Conservation (phyloP, 2,113 vertebrate genomes). For the Choloepus hoffmanni region DNA sequence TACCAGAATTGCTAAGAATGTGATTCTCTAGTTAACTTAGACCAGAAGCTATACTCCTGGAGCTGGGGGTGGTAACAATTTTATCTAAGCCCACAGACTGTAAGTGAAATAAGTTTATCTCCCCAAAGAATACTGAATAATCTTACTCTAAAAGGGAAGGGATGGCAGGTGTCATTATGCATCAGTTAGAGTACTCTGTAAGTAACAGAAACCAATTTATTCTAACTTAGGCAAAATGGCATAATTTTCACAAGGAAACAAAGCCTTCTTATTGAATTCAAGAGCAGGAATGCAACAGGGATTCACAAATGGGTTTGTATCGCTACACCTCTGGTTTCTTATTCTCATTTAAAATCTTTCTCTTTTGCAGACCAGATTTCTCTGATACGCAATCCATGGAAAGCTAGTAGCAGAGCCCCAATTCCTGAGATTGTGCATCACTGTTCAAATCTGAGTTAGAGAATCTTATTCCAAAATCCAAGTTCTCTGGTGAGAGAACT, state of each 20-base stretch:
- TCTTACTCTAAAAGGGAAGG: neutral
- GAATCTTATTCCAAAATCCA: neutral
- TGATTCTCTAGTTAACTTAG: neutral
- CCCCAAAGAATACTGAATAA: neutral
- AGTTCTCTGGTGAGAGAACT: neutral
- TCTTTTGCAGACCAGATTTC: neutral
- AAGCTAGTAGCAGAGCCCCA: neutral
- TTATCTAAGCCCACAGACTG: neutral
- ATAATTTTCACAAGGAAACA: conserved; percentile 49
- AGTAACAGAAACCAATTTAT: conserved; percentile 27
- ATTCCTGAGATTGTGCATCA: neutral
- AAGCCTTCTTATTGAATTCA: neutral
- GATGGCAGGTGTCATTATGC: neutral
- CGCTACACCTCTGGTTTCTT: neutral
- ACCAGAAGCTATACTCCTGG: neutral
- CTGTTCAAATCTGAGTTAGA: conserved; percentile 21
- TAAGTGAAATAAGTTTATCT: neutral
- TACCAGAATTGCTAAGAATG: neutral
- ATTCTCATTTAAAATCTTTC: neutral
- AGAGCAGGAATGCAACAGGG: neutral
- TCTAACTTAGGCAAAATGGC: neutral
- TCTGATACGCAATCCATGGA: neutral
- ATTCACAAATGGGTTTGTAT: neutral
- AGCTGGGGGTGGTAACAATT: neutral
- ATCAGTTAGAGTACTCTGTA: neutral